Evolutionary conservation across 2,888 invertebrate species (phyloP).

Genomic region (Drosophila prostipennis): DNA sequence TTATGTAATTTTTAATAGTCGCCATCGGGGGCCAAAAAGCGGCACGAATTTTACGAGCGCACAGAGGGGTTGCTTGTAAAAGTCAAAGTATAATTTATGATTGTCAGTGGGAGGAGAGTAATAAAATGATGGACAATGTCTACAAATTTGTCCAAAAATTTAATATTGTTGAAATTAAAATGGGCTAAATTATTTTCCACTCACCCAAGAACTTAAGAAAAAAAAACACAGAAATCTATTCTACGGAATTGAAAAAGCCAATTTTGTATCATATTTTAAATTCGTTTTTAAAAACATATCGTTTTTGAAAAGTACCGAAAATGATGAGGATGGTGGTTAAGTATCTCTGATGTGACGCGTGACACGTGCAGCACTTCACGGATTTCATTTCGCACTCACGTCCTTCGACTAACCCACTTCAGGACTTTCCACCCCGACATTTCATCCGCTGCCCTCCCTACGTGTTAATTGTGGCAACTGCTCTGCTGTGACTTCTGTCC

Average conservation of each 20-base stretch:
- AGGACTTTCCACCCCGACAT: slow-evolving; percentile 19
- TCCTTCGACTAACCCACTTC: slow-evolving; percentile 25
- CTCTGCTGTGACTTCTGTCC: slow-evolving; percentile 58
- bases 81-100: slow-evolving; percentile 73
- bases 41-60: slow-evolving; percentile 63
- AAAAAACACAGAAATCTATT: too few species aligned
- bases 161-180: not conserved
- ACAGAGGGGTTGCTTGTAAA: slow-evolving; percentile 49
- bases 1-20: slow-evolving; percentile 76
- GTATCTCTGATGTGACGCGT: slow-evolving; percentile 33
- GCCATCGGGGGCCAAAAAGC: slow-evolving; percentile 34
- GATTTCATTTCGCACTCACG: slow-evolving; percentile 61
- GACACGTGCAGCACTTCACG: slow-evolving; percentile 64
- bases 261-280: not conserved
- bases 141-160: slow-evolving; percentile 52
- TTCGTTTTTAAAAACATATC: not conserved
- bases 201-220: too few species aligned
- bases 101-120: slow-evolving; percentile 58
- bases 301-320: not conserved
- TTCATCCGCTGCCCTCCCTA: slow-evolving; percentile 1
- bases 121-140: slow-evolving; percentile 57
- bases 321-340: not conserved
- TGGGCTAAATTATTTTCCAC: not conserved
- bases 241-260: too few species aligned
- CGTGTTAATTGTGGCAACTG: slow-evolving; percentile 71